These are phyloP conservation scores for Alectura lathami DNA, from an alignment of 2,113 vertebrate genomes.

Conservation along the genomic window DNA sequence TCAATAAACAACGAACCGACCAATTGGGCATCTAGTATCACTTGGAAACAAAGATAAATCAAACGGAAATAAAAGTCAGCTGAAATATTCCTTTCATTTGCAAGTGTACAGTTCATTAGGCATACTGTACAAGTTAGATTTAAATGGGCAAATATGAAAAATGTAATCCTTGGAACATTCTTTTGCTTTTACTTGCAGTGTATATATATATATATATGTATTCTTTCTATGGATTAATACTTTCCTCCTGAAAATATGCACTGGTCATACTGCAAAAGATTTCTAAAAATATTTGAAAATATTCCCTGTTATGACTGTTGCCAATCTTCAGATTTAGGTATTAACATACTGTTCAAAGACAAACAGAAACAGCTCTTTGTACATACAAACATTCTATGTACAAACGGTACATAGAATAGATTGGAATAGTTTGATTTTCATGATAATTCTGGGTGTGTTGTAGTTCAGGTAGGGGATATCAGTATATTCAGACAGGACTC, in stretches of 20 bases:
- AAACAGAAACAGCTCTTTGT: neutral
- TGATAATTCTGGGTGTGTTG: neutral
- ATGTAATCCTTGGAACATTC: neutral
- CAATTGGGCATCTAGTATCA: neutral
- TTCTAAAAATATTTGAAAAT: neutral
- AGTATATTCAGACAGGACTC: neutral
- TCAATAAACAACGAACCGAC: neutral
- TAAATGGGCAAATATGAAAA: neutral
- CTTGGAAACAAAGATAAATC: neutral
- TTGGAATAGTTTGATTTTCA: neutral
- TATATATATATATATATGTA: neutral
- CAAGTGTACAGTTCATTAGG: neutral
- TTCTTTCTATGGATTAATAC: neutral
- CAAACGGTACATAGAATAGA: neutral
- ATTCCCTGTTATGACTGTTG: neutral
- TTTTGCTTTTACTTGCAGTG: neutral
- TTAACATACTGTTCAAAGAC: neutral
- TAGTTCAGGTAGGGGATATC: neutral
- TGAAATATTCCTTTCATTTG: neutral
- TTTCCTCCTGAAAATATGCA: neutral
- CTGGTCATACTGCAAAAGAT: accelerated
- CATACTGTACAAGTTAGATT: neutral
- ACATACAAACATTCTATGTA: no score
- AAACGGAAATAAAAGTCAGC: neutral
- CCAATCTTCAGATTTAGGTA: neutral